A percentile compares a stretch with the other conserved stretches of the same genome.
Evolutionary conservation across 2,113 vertebrate species (phyloP).

Genomic region (Pelecanus crispus): DNA sequence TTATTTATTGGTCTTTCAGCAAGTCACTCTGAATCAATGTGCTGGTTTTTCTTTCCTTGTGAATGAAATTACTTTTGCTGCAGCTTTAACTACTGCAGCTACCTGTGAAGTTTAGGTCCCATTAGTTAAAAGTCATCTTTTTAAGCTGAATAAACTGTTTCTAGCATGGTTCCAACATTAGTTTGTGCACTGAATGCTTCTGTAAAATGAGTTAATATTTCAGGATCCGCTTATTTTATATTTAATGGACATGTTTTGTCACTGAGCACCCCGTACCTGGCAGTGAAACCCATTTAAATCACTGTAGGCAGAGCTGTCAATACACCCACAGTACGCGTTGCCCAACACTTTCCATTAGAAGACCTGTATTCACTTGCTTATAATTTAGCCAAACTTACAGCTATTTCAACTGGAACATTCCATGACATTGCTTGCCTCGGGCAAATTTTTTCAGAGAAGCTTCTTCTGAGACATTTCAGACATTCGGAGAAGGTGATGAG

Average conservation of each 20-base stretch:
- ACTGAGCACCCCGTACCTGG: neutral
- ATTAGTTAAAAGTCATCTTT: neutral
- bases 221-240: neutral
- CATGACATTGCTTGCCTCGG: neutral
- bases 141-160: neutral
- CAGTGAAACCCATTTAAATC: neutral
- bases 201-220: neutral
- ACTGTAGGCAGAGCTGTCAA: neutral
- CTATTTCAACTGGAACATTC: neutral
- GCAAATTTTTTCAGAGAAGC: neutral
- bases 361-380: neutral
- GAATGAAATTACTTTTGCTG: neutral
- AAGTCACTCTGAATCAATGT: neutral
- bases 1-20: neutral
- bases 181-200: neutral
- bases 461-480: neutral
- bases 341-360: constrained; percentile 6
- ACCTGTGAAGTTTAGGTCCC: neutral
- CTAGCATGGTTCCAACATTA: neutral
- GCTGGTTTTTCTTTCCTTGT: neutral
- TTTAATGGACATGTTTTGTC: neutral
- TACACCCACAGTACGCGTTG: neutral
- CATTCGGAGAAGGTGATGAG: neutral
- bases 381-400: neutral
- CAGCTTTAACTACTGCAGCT: neutral